Conservation (phyloP, 2,797 vertebrate genomes). For the Notolabrus celidotus region DNA sequence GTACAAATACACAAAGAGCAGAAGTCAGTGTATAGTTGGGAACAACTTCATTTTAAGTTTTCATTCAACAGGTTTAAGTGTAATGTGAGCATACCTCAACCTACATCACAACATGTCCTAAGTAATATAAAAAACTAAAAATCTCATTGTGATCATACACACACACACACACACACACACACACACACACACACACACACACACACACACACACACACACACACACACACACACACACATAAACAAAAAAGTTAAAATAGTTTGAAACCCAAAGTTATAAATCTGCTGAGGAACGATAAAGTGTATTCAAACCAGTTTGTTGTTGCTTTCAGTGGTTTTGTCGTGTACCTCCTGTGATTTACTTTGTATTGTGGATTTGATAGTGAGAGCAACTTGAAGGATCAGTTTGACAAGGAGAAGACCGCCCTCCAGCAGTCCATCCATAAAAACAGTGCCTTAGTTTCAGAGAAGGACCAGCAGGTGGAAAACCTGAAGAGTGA, state of each 20-base stretch:
- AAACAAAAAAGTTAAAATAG: no score
- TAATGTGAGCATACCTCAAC: neutral
- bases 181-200: no score
- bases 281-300: no score
- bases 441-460: conserved; percentile 93
- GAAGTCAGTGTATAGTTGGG: neutral
- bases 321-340: neutral
- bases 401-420: conserved; percentile 91
- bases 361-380: conserved; percentile 54
- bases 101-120: neutral
- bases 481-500: conserved; percentile 90
- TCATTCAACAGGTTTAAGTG: neutral
- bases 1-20: neutral
- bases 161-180: no score
- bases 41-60: neutral
- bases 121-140: neutral
- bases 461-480: conserved; percentile 91
- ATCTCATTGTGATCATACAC: no score
- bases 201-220: no score
- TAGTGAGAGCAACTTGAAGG: conserved; percentile 90
- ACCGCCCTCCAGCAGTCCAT: conserved; percentile 89
- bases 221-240: no score
- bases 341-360: neutral
- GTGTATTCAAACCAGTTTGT: conserved; percentile 2
- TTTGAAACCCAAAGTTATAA: no score